Conservation (phyloP, 2,888 invertebrate species). For the Chesias legatella region DNA sequence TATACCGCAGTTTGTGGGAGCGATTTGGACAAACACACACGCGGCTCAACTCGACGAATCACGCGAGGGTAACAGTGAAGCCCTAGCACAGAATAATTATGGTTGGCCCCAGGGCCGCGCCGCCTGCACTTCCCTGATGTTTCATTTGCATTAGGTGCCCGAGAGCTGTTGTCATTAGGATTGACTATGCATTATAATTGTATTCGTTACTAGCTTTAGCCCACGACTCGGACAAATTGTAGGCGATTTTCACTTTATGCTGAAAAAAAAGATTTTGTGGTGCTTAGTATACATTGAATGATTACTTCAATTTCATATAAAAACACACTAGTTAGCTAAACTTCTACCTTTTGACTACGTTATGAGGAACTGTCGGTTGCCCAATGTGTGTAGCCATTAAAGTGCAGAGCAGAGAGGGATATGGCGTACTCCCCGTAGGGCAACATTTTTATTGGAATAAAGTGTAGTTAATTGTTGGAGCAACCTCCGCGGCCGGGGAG, state of each 20-base stretch:
- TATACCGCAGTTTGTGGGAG: conserved; percentile 42
- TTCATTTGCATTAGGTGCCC: conserved; percentile 39
- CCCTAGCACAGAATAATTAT: too few species aligned
- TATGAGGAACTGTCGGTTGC: conserved; percentile 14
- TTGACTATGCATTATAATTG: conserved; percentile 12
- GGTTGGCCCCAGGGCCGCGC: too few species aligned
- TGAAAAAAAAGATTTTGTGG: too few species aligned
- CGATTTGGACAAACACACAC: conserved; percentile 41
- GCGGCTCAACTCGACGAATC: conserved; percentile 24
- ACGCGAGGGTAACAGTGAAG: conserved; percentile 36
- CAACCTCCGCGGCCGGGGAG: conserved; percentile 57
- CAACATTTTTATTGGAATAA: conserved; percentile 71
- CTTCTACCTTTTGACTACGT: too few species aligned
- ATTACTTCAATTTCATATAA: too few species aligned
- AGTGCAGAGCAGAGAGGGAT: conserved; percentile 37
- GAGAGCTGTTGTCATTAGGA: conserved; percentile 29
- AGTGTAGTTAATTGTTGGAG: conserved; percentile 71
- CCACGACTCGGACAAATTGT: too few species aligned
- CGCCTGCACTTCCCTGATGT: conserved; percentile 29
- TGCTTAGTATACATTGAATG: too few species aligned
- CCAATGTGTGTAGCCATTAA: conserved; percentile 19
- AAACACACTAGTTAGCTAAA: too few species aligned
- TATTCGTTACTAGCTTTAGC: too few species aligned
- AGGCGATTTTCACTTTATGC: too few species aligned
- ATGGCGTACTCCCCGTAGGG: conserved; percentile 49